These are phyloP conservation scores for Tetramorium alpestre DNA, from an alignment of 1,140 invertebrate species.

Conservation along the genomic window DNA sequence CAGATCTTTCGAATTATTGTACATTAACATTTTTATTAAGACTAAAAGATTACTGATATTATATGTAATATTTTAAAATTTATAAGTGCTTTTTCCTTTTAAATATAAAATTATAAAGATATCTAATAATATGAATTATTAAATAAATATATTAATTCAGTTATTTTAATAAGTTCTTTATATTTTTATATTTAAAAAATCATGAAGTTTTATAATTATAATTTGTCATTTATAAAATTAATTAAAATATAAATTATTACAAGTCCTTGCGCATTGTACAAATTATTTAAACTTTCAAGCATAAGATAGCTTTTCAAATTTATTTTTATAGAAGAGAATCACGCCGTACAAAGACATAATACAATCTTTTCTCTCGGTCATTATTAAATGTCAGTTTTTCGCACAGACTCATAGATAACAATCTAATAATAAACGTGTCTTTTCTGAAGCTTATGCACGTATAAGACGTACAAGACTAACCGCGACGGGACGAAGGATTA, in stretches of 20 bases:
- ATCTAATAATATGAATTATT: background rate
- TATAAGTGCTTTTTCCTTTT: background rate
- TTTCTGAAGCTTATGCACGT: background rate
- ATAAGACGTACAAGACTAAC: background rate
- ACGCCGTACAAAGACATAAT: background rate
- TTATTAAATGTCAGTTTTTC: background rate
- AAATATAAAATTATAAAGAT: background rate
- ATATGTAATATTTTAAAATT: background rate
- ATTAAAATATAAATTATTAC: background rate
- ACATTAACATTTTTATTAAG: background rate
- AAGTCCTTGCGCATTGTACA: background rate
- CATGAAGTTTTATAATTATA: background rate
- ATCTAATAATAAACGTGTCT: background rate
- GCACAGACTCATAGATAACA: background rate
- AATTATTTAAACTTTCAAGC: background rate
- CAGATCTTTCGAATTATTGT: background rate
- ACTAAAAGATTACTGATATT: background rate
- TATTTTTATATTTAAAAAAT: background rate
- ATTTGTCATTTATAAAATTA: background rate
- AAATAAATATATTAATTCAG: background rate
- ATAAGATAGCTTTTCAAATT: background rate
- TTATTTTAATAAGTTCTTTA: background rate
- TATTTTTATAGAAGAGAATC: background rate
- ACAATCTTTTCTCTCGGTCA: background rate
- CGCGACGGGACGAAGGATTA: constrained; percentile 19